Base-by-base conservation (phyloP, 2,888 invertebrate species). In the Malachius bipustulatus region DNA sequence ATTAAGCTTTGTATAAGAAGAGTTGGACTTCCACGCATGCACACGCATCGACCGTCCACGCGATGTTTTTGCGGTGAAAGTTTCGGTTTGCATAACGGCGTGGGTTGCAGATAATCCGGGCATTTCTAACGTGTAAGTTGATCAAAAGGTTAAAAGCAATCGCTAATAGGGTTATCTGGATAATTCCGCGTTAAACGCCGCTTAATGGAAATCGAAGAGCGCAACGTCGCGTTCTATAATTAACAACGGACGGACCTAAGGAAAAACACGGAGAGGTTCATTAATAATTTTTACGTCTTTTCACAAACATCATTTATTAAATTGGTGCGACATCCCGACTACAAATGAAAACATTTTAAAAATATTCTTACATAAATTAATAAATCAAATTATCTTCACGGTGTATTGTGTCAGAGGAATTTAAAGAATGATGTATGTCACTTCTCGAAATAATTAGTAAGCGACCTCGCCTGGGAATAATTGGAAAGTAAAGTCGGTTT, bases 311-410 rank as follows among this genome's bases (percentile, higher is more conserved):
- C n/a, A n/a, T n/a, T n/a, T n/a, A 19, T 8, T 19, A 19, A 19
- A 19, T 19, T 6, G 24, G 6, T 19, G 24, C n/a, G 24, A n/a
- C n/a, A n/a, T n/a, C n/a, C n/a, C n/a, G n/a, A n/a, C n/a, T 19
- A 19, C 24, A 19, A 19, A 19, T 19, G 24, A 19, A 19, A 19
- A 19, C 24, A 19, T 19, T 19, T 19, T 19, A 8, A 19, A 19
- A 19, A 19, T 19, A 19, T 19, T 19, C 24, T 19, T 8, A 19
- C 24, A 19, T 6, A 19, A 19, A 19, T 19, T 19, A 19, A 19
- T 19, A 19, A 19, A 19, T 19, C 24, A 19, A n/a, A 19, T n/a
- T n/a, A n/a, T 19, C 6, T 19, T n/a, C 24, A 19, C 6, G 24
- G n/a, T 8, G 6, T 19, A 19, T 19, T 19, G 24, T 19, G 24